These are phyloP conservation scores for Notolepis coatsorum DNA, from an alignment of 2,797 vertebrate species.

Conservation along the genomic window DNA sequence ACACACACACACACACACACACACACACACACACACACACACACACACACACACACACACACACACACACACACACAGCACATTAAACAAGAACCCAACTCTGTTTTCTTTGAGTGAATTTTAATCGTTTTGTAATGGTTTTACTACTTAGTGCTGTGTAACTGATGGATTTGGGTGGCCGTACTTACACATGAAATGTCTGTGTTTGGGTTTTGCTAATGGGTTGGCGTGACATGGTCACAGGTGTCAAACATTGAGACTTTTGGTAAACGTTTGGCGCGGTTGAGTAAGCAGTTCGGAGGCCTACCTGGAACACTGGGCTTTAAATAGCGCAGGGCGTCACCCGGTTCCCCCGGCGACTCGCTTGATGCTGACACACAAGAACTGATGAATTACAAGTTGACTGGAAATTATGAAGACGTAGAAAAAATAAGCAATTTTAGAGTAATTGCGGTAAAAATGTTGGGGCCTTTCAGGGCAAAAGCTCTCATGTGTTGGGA, in stretches of 20 bases:
- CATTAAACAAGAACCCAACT: slow-evolving; percentile 3
- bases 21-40: not conserved
- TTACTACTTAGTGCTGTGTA: slow-evolving; percentile 46
- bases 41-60: slow-evolving; percentile 21
- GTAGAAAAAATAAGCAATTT: slow-evolving; percentile 76
- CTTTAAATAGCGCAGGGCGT: slow-evolving; percentile 78
- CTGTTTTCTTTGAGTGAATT: slow-evolving; percentile 51
- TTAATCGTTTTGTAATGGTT: slow-evolving; percentile 65
- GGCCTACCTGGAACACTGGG: slow-evolving; percentile 76
- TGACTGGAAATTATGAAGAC: slow-evolving; percentile 83
- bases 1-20: not conserved
- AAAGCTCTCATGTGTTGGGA: slow-evolving; percentile 58
- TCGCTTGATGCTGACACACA: slow-evolving; percentile 71
- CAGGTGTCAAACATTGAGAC: slow-evolving; percentile 68
- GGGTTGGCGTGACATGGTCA: slow-evolving; percentile 68
- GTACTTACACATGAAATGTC: slow-evolving; percentile 50
- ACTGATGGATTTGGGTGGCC: slow-evolving; percentile 58
- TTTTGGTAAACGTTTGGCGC: slow-evolving; percentile 78
- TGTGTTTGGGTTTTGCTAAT: slow-evolving; percentile 67
- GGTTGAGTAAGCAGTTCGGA: slow-evolving; percentile 61
- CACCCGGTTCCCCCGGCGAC: slow-evolving; percentile 60
- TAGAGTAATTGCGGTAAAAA: slow-evolving; percentile 75
- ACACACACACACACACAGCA: not conserved
- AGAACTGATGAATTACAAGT: slow-evolving; percentile 78
- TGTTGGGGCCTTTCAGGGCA: slow-evolving; percentile 62